Base-by-base conservation (phyloP, 1,140 invertebrate species). In the Lanistes nyassanus region DNA sequence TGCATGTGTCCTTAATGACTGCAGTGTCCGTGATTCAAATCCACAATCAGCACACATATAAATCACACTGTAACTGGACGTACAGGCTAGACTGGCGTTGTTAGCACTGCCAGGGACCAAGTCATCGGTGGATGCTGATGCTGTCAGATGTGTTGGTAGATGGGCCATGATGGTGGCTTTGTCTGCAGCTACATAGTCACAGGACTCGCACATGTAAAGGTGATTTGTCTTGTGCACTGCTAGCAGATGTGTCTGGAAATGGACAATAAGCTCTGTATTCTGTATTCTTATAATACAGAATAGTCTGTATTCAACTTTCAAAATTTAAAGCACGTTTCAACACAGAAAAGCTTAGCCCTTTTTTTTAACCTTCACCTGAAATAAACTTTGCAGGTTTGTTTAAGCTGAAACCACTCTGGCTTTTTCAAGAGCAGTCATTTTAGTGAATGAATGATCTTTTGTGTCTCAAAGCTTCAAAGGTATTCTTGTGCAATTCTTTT, bases 141-240 rank as follows among this genome's bases (percentile, higher is more conserved):
- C 3, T 11, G 26, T n/a, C 19, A 65, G 76, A 26, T 76, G 78
- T 31, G 36, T 53, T 62, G 76, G 29, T 34, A 79, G 75, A 77
- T 88, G 87, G 26, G 79, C 77, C 51, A 83, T 74, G 58, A 88
- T 83, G 37, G 77, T 80, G 5, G 69, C 77, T 65, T 82, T 79
- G 60, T 82, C 81, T 23, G 81, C 74, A 13, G 83, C 84, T 19
- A 85, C 80, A 68, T 81, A 82, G 34, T 83, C 83, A 76, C 87
- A 88, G 9, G 80, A 56, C 37, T 85, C 80, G 79, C 87, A 88
- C 29, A 78, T 80, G 75, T 81, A 86, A 19, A 86, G 74, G 34
- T 77, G 80, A 51, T 83, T 81, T 42, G 80, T 80, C 55, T 83
- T 78, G 73, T 86, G 86, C 31, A 78, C 79, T 39, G 80, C 75